A percentile compares a stretch with the other conserved stretches of the same genome.
Conservation (phyloP, 2,888 invertebrate genomes). For the Willowsia nigromaculata region DNA sequence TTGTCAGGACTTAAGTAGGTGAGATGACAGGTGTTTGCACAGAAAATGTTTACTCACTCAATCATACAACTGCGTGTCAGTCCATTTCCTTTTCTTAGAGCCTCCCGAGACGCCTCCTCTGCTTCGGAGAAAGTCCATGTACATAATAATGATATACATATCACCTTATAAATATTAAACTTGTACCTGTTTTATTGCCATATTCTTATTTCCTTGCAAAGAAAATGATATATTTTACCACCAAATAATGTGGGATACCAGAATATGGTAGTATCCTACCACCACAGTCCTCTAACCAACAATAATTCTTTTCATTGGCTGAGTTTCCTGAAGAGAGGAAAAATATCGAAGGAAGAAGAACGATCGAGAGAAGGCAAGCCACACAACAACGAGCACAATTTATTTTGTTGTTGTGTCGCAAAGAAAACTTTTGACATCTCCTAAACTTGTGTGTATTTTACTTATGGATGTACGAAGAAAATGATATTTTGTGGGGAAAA, state of each 20-base stretch:
- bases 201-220: not conserved
- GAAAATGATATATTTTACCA: not conserved
- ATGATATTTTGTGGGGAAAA: not conserved
- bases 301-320: slow-evolving; percentile 9
- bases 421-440: slow-evolving; percentile 22
- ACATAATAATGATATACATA: not conserved
- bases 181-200: not conserved
- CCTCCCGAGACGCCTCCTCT: slow-evolving; percentile 29
- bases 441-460: not conserved
- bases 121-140: not conserved
- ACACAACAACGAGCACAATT: not conserved
- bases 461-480: not conserved
- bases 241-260: not conserved
- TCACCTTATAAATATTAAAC: not conserved
- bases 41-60: slow-evolving; percentile 75
- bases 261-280: not conserved
- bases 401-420: not conserved
- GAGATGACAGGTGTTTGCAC: slow-evolving; percentile 76
- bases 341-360: not conserved
- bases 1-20: slow-evolving; percentile 75
- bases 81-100: slow-evolving; percentile 59
- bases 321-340: slow-evolving; percentile 1
- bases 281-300: not conserved
- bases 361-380: not conserved
- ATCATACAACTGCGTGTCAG: slow-evolving; percentile 68